These are phyloP conservation scores for Dipodomys merriami DNA, from an alignment of 2,113 vertebrate genomes.

Conservation along the genomic window DNA sequence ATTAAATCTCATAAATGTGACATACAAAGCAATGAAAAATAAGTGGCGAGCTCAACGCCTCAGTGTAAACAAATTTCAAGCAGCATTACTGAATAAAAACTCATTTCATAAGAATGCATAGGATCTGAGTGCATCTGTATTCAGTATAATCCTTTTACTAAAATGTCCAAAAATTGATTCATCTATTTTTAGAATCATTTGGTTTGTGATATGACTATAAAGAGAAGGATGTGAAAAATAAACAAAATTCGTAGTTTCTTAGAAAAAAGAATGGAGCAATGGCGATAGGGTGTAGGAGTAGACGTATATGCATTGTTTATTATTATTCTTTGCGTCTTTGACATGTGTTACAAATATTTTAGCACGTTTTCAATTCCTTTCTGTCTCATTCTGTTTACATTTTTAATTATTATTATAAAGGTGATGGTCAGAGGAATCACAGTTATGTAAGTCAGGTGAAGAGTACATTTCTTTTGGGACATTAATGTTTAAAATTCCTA, in stretches of 20 bases:
- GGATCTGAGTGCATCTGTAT: background rate
- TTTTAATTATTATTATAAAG: background rate
- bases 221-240: slow-evolving; percentile 10
- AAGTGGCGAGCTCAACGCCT: background rate
- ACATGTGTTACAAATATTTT: background rate
- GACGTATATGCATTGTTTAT: background rate
- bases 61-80: slow-evolving; percentile 14
- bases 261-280: background rate
- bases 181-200: slow-evolving; percentile 1
- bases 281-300: background rate
- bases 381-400: background rate
- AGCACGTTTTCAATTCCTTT: background rate
- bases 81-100: background rate
- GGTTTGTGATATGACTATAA: background rate
- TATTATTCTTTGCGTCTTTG: background rate
- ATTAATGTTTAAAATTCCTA: too few relatives aligned
- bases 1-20: background rate
- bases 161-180: background rate
- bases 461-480: too few relatives aligned
- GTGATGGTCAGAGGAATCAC: too few relatives aligned
- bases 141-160: background rate
- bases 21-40: background rate
- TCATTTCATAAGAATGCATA: background rate
- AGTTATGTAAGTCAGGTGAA: too few relatives aligned
- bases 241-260: background rate